Percentiles rank a stretch among this genome's conserved stretches.
phyloP scores from a whole-genome alignment of 2,113 vertebrate genomes.

The Perognathus longimembris region DNA sequence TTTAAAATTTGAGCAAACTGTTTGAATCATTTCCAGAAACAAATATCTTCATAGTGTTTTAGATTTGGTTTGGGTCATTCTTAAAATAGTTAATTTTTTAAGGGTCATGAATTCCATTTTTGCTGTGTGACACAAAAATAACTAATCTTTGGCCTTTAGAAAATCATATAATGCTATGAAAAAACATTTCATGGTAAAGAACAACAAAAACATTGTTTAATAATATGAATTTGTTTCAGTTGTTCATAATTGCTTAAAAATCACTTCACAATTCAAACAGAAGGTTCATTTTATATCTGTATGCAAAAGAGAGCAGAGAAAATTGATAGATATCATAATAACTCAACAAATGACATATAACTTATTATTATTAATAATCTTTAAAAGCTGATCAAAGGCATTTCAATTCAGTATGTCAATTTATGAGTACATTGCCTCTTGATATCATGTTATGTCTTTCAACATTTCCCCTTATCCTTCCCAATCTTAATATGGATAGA shows the following conservation, averaged over 20 bases:
- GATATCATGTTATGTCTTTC: too few relatives aligned
- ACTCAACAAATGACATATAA: too few relatives aligned
- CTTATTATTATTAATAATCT: too few relatives aligned
- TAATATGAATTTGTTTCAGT: not conserved
- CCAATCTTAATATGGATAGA: too few relatives aligned
- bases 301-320: not conserved
- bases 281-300: not conserved
- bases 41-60: not conserved
- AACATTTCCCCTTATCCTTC: too few relatives aligned
- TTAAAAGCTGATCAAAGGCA: too few relatives aligned
- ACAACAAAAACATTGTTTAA: not conserved
- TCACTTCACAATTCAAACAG: not conserved
- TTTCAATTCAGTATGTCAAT: too few relatives aligned
- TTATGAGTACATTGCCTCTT: too few relatives aligned
- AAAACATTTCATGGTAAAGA: not conserved
- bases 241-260: constrained; percentile 2
- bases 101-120: not conserved
- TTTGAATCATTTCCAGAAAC: not conserved
- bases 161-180: not conserved
- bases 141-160: not conserved
- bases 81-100: not conserved
- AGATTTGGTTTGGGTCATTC: not conserved
- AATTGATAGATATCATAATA: not conserved
- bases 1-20: not conserved
- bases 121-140: not conserved